Percentiles rank a stretch among this genome's conserved stretches.
Evolutionary conservation across 2,888 invertebrate genomes (phyloP).

Genomic region (Thecocarcelia acutangulata): DNA sequence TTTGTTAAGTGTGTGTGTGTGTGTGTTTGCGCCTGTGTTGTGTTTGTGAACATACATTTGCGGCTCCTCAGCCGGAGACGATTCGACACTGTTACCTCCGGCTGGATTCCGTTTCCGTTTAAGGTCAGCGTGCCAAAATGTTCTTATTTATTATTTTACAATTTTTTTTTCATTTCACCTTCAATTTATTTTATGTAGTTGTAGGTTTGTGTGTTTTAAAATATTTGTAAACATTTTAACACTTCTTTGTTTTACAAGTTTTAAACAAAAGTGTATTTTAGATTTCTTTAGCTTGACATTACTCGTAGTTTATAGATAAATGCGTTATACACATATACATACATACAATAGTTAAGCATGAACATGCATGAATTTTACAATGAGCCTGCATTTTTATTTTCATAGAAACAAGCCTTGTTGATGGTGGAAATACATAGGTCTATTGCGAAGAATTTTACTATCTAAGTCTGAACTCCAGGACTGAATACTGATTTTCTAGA

Average conservation of each 20-base stretch:
- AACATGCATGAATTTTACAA: too few species aligned
- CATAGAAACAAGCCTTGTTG: too few species aligned
- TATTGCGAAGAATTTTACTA: too few species aligned
- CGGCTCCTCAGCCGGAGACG: conserved; percentile 77
- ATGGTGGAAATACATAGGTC: too few species aligned
- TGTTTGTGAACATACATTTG: conserved; percentile 60
- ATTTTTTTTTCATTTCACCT: conserved; percentile 45
- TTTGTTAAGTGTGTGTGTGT: neutral
- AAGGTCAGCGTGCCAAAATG: conserved; percentile 70
- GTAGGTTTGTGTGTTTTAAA: conserved; percentile 3
- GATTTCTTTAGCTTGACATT: conserved; percentile 30
- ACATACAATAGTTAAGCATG: too few species aligned
- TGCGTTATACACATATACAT: too few species aligned
- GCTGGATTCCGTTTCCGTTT: conserved; percentile 78
- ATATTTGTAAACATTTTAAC: conserved; percentile 29
- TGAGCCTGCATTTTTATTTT: too few species aligned
- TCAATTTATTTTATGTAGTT: neutral
- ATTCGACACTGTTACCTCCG: conserved; percentile 80
- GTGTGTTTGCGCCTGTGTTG: neutral
- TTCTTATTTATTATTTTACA: conserved; percentile 65
- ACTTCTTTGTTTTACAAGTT: conserved; percentile 24
- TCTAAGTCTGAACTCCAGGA: too few species aligned
- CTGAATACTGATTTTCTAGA: too few species aligned
- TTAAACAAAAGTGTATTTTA: conserved; percentile 39
- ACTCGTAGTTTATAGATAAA: too few species aligned